Base-by-base conservation (phyloP, 2,888 invertebrate genomes). In the Lucinisca nassula region DNA sequence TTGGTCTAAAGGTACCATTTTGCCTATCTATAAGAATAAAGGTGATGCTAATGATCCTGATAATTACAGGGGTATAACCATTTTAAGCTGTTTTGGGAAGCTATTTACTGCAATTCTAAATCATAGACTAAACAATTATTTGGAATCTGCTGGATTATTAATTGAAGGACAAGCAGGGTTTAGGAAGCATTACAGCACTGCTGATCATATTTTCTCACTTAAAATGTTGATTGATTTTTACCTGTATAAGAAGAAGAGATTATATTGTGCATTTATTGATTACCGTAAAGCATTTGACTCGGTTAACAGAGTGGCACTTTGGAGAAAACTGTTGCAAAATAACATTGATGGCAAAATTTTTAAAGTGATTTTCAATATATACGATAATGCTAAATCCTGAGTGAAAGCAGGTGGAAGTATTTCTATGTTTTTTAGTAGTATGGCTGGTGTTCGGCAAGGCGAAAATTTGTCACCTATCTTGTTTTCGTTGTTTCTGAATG, bases 1-100 rank as follows among this genome's bases (percentile, higher is more conserved):
- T 58, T 58, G 58, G 58, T 58, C 58, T 58, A 58, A 58, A 58
- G 58, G 58, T 58, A 58, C 58, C 24, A 58, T 67, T 67, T 35
- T 67, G 21, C 35, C 67, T 17, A 35, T 67, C 35, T 67, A 67
- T 21, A 67, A 67, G 35, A 67, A 67, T 67, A 67, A 67, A 67
- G 67, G 67, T 1, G 35, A 67, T 21, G 35, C 2, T 10, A 67
- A 67, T 35, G 67, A 67, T 35, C 67, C 67, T 10, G 67, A 67
- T 35, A 67, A 32, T 6, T 58, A 27, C 14, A 58, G 27, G 27
- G 58, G 58, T 58, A 58, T 58, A 58, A 58, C 24, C 58, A 58
- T 67, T 67, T 61, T 67, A 67, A 67, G 67, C 35, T 67, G 32
- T 67, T 67, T 67, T 35, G 67, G 67, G 14, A 35, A 67, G 30